Evolutionary conservation across 37 sponge, comb jelly and placozoan species (phyloP), one percentile per base, ranked within the genome.

Genomic region (Spongilla lacustris): DNA sequence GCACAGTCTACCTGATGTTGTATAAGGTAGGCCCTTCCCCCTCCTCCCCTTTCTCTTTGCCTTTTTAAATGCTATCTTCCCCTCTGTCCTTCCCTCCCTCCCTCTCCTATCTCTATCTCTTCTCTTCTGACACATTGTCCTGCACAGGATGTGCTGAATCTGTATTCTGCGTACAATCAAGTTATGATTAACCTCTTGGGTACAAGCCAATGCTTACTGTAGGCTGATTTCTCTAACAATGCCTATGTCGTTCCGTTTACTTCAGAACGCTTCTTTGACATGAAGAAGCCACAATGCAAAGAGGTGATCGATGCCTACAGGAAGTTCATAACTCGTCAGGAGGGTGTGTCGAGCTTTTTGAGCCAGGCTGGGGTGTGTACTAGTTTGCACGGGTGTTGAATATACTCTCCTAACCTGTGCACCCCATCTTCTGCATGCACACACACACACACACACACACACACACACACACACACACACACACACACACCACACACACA

Each of bases 91-190:
- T 3, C 58, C 35, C 49, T 10, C 25, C 58, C 79, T 10, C 50
- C 26, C 35, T 37, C 50, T 19, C 29, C 79, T 8, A 30, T 34
- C 31, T 8, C 46, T 46, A 8, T 46, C 46, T 46, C 46, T 46
- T 46, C 46, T 46, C 46, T 46, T 46, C 4, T 8, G 46, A n/a
- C n/a, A 46, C 4, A 46, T 46, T 46, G 46, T 46, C 23, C 0
- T 25, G 5, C 41, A 35, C 75, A 96, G 93, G 97, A 96, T 50
- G 74, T 96, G 36, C 81, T 94, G 13, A 91, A 90, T 78, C 85
- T 96, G 30, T 96, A 88, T 37, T 33, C 89, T n/a, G 81, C 70
- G 22, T 96, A 96, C 76, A 96, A 96, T 76, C 94, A 96, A 76
- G 89, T 71, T 21, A 68, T 96, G 37, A 94, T 94, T 31, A 95